Conservation (phyloP, 2,888 invertebrate genomes). For the Mesochorus sp. region DNA sequence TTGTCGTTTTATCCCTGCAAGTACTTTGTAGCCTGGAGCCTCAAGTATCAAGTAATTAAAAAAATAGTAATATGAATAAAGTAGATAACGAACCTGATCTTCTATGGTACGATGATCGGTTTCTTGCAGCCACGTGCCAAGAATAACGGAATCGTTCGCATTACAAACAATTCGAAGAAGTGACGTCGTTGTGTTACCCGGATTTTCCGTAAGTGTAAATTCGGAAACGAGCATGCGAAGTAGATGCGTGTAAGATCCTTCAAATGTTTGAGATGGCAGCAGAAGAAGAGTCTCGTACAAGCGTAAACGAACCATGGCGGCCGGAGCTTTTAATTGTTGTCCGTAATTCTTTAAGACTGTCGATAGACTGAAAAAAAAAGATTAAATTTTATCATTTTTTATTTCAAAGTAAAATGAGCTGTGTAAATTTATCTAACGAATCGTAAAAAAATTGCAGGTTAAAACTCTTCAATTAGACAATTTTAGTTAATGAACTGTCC, state of each 20-base stretch:
- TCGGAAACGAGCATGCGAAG: conserved; percentile 96
- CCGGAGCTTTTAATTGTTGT: conserved; percentile 95
- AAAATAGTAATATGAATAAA: not conserved
- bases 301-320: conserved; percentile 95
- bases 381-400: not conserved
- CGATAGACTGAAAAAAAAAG: conserved; percentile 86
- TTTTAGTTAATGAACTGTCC: not conserved
- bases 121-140: conserved; percentile 97
- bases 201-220: conserved; percentile 96
- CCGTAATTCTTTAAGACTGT: conserved; percentile 94
- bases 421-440: not conserved
- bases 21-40: too few relatives aligned
- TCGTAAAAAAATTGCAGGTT: conserved; percentile 5
- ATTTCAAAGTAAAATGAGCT: not conserved
- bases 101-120: conserved; percentile 98
- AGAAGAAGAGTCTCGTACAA: conserved; percentile 94
- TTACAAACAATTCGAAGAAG: conserved; percentile 92
- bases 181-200: conserved; percentile 95
- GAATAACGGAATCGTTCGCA: conserved; percentile 93
- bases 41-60: not conserved
- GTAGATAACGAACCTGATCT: conserved; percentile 90
- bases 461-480: not conserved
- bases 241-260: conserved; percentile 93
- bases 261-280: conserved; percentile 90
- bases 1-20: too few relatives aligned